phyloP scores from a whole-genome alignment of 2,113 vertebrate genomes.

The Shinisaurus crocodilurus region DNA sequence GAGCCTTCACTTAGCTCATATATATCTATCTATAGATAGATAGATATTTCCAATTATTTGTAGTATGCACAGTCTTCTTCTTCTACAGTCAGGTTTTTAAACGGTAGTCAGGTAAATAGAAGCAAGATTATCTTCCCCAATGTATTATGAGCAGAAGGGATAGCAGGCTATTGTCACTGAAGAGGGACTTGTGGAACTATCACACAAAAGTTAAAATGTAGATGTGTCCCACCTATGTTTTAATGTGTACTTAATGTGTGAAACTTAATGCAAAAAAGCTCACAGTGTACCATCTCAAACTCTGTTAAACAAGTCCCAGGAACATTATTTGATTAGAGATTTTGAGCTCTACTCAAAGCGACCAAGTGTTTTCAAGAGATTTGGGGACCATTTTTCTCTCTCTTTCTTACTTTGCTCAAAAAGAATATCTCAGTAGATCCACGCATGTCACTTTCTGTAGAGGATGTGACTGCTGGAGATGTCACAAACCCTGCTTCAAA shows the following conservation, averaged over 20 bases:
- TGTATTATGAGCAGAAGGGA: background rate
- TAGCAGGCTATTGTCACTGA: background rate
- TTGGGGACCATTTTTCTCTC: background rate
- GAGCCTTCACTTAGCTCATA: no score
- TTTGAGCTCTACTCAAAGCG: constrained; percentile 2
- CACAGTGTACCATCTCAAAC: background rate
- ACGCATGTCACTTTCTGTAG: accelerated
- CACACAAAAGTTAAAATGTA: background rate
- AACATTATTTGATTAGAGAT: background rate
- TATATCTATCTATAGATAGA: no score
- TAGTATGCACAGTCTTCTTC: background rate
- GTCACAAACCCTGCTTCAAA: background rate
- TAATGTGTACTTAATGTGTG: background rate
- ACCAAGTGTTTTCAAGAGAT: background rate
- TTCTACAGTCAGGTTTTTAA: background rate
- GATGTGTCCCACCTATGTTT: background rate
- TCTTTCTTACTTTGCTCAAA: background rate
- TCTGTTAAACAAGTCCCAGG: background rate
- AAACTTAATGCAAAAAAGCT: background rate
- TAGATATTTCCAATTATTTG: background rate
- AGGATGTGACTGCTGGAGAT: accelerated
- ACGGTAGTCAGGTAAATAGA: background rate
- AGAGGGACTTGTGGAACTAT: background rate
- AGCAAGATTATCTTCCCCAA: background rate
- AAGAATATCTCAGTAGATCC: accelerated